Percentiles rank a stretch among this genome's conserved stretches.
Conservation (phyloP, 2,888 invertebrate species). For the Heterodera filipjevi region DNA sequence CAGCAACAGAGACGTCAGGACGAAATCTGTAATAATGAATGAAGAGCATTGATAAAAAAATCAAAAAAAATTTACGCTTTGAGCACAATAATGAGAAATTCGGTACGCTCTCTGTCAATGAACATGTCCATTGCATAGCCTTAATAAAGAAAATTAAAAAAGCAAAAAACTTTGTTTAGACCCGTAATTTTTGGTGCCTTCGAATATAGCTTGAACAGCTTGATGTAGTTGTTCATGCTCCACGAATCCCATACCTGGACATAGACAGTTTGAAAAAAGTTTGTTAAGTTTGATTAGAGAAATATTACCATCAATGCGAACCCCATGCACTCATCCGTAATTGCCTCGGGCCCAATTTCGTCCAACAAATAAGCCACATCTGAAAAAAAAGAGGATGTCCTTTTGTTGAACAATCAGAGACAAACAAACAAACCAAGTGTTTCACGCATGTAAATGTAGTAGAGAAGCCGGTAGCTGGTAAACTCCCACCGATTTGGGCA, state of each 20-base stretch:
- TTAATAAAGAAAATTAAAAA: neutral
- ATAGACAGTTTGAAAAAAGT: neutral
- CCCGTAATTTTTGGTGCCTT: slow-evolving; percentile 91
- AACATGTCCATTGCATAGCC: slow-evolving; percentile 94
- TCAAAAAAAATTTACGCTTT: slow-evolving; percentile 83
- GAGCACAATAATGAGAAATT: slow-evolving; percentile 85
- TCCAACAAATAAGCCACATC: slow-evolving; percentile 83
- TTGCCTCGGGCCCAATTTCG: slow-evolving; percentile 66
- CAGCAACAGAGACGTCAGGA: slow-evolving; percentile 83
- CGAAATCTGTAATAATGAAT: slow-evolving; percentile 71
- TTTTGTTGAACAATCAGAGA: neutral
- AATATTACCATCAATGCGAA: slow-evolving; percentile 75
- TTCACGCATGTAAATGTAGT: slow-evolving; percentile 96
- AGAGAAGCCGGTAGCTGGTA: slow-evolving; percentile 90
- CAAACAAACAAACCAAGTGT: slow-evolving; percentile 79
- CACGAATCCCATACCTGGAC: slow-evolving; percentile 87
- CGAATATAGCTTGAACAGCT: slow-evolving; percentile 85
- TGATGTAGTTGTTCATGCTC: slow-evolving; percentile 87
- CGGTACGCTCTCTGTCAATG: slow-evolving; percentile 88
- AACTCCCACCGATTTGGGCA: slow-evolving; percentile 82
- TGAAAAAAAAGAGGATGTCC: slow-evolving; percentile 68
- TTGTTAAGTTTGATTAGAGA: neutral
- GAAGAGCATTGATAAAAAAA: neutral
- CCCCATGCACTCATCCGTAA: slow-evolving; percentile 59
- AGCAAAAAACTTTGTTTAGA: neutral